Evolutionary conservation across 2,888 invertebrate genomes (phyloP).

Genomic region (Argyra leucocephala): DNA sequence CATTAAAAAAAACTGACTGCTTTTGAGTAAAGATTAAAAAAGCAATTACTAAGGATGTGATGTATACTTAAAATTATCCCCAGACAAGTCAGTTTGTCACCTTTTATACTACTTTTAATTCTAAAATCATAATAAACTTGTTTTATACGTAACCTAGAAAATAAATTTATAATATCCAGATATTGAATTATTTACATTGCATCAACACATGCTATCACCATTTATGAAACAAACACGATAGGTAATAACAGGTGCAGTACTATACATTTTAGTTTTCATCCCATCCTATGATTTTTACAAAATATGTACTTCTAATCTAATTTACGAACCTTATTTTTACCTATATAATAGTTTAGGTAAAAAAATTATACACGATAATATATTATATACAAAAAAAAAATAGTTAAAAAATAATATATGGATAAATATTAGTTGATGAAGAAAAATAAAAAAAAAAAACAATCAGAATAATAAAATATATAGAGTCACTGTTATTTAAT

Average conservation of each 20-base stretch:
- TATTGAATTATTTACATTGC: neutral
- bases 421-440: neutral
- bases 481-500: slow-evolving; percentile 1
- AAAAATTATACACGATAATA: neutral
- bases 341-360: neutral
- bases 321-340: neutral
- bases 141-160: too few relatives aligned
- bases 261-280: neutral
- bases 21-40: too few relatives aligned
- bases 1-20: too few relatives aligned
- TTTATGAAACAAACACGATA: too few relatives aligned
- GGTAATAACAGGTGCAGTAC: too few relatives aligned
- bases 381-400: neutral
- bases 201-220: too few relatives aligned
- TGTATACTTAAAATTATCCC: too few relatives aligned
- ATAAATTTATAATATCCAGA: too few relatives aligned
- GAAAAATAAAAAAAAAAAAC: neutral
- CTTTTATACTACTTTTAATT: too few relatives aligned
- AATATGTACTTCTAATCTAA: neutral
- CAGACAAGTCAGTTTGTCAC: too few relatives aligned
- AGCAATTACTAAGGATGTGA: too few relatives aligned
- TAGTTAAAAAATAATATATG: neutral
- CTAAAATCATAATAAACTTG: too few relatives aligned
- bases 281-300: neutral
- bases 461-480: neutral